Base-by-base conservation (phyloP, 23 tunicate genomes). In the Halocynthia roretzi region DNA sequence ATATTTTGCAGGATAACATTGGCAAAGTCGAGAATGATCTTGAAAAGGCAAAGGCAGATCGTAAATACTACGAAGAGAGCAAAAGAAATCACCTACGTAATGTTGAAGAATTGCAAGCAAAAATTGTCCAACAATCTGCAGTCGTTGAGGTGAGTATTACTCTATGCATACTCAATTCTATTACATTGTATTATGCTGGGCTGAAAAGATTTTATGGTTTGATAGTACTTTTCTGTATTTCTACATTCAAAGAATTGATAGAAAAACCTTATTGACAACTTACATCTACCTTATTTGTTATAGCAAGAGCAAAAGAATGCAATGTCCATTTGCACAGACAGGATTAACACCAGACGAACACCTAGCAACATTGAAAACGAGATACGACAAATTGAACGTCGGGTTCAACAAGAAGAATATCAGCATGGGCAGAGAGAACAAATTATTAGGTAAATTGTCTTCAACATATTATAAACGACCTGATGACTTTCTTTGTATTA, bases 351-450 rank as follows among this genome's bases (percentile, higher is more conserved):
- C 8, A 62, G 91, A 52, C 75, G 97, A 18, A 81, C 87, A 6
- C 90, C 97, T 7, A 81, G 67, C 52, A 85, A 84, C 68, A 67
- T 91, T 55, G 97, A 85, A 77, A 85, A 91, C 63, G 91, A 85
- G 68, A 91, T 91, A 57, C 70, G 75, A 7, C 90, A 85, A 72
- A 82, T 91, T 49, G 71, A 66, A 66, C 72, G 72, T 10, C 64
- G 97, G 53, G 82, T 91, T 71, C 56, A 80, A 10, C 71, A 55
- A 50, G 90, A 85, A 72, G 97, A 91, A 73, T 48, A 23, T 7
- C 80, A 91, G 51, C 81, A 81, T 61, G 97, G 97, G n/a, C 86
- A 91, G 14, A 83, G 88, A 53, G 97, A 84, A 56, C 80, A 66
- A 19, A 78, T 91, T 44, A 87, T 91, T 14, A 63, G 44, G 44